Evolutionary conservation across 2,797 vertebrate species (phyloP).

Genomic region (Anguilla obscura): DNA sequence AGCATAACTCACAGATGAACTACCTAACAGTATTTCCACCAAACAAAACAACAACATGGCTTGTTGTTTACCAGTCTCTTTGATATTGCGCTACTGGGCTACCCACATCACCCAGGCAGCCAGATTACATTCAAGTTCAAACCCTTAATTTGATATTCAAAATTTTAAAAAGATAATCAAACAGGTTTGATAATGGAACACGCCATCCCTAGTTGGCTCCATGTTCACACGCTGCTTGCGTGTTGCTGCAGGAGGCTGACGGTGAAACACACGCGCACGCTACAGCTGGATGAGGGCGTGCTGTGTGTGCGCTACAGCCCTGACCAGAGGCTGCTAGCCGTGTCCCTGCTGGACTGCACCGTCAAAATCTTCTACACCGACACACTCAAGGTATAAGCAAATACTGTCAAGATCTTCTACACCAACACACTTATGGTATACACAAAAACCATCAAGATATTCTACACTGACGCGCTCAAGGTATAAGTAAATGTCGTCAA

Average conservation of each 20-base stretch:
- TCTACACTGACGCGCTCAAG: constrained; percentile 71
- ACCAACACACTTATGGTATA: constrained; percentile 52
- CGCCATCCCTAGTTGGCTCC: background rate
- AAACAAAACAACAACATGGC: too few relatives aligned
- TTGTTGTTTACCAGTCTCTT: too few relatives aligned
- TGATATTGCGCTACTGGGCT: too few relatives aligned
- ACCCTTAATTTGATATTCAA: too few relatives aligned
- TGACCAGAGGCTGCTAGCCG: constrained; percentile 84
- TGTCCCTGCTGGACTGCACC: constrained; percentile 90
- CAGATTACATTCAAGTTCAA: too few relatives aligned
- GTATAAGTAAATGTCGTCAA: constrained; percentile 74
- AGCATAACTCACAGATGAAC: too few relatives aligned
- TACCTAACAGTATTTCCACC: too few relatives aligned
- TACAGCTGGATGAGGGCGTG: constrained; percentile 93
- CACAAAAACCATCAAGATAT: background rate
- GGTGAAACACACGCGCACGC: constrained; percentile 80
- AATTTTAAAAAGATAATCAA: too few relatives aligned
- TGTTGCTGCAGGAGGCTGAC: constrained; percentile 74
- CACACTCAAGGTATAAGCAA: constrained; percentile 81
- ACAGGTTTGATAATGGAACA: too few relatives aligned
- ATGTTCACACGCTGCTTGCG: constrained; percentile 32
- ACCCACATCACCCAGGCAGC: too few relatives aligned
- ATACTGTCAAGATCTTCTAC: constrained; percentile 86
- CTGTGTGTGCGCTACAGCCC: constrained; percentile 89
- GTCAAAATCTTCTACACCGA: constrained; percentile 94